Evolutionary conservation across 2,113 vertebrate species (phyloP).

Genomic region (Lycocorax pyrrhopterus): DNA sequence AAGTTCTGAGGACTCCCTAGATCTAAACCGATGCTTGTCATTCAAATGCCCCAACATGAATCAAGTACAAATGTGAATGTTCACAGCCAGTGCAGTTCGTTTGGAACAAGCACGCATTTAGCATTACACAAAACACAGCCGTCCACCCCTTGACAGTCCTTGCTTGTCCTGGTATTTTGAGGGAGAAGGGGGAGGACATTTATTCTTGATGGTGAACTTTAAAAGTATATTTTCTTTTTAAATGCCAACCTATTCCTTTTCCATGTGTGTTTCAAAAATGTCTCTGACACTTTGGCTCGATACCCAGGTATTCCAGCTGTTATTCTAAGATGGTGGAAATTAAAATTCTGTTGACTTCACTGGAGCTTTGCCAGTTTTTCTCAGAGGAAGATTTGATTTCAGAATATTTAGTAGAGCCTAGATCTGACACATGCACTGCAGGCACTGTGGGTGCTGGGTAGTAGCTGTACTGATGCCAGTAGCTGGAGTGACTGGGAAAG

Average conservation of each 20-base stretch:
- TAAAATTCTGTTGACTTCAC: constrained; percentile 54
- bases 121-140: constrained; percentile 25
- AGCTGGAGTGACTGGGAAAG: neutral
- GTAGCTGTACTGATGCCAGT: neutral
- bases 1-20: constrained; percentile 16
- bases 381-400: constrained; percentile 51
- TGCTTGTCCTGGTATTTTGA: constrained; percentile 8
- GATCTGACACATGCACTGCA: neutral
- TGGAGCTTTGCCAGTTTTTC: constrained; percentile 50
- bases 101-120: constrained; percentile 41
- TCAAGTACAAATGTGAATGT: constrained; percentile 43
- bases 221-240: constrained; percentile 57
- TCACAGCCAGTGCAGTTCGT: constrained; percentile 33
- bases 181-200: neutral
- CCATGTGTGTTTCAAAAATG: constrained; percentile 40
- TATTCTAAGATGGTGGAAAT: constrained; percentile 64
- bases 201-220: constrained; percentile 17
- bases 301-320: constrained; percentile 57
- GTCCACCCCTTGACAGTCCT: neutral
- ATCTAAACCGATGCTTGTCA: constrained; percentile 27
- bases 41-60: neutral
- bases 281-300: constrained; percentile 53
- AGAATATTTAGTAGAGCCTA: neutral
- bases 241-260: constrained; percentile 43
- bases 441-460: neutral